Evolutionary conservation across 2,888 invertebrate species (phyloP), one percentile per base, ranked within the genome.

Genomic region (Litoditis marina): DNA sequence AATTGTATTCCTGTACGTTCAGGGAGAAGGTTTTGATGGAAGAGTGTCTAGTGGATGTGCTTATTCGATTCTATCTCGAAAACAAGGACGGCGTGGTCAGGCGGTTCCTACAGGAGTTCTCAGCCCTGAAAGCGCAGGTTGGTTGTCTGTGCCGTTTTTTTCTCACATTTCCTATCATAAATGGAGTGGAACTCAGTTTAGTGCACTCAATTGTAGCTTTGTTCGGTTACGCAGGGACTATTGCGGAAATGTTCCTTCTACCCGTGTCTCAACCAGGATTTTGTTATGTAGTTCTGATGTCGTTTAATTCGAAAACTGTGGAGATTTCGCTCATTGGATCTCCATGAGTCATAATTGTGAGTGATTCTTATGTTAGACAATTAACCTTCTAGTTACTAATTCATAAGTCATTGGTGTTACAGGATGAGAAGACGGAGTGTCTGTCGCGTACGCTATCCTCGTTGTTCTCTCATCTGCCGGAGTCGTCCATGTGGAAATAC

Each of bases 31-130:
- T 27, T 8, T 60, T 81, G 56, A 70, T 69, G 7, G 65, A 65
- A 31, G 81, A 82, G 51, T 82, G 81, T 55, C 60, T 82, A 34
- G 71, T 78, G 28, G 79, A 80, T 56, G 61, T 79, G 44, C 67
- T 78, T 27, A 74, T 78, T 19, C 63, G 78, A n/a, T 68, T 79
- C 59, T 75, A 68, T 51, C 51, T 78, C 42, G 69, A 78, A 49
- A 92, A 66, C 87, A 84, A 90, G 60, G 91, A 91, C 80, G 84
- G 87, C 50, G 87, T 88, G 51, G 87, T 93, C 75, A 86, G 88
- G 65, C 87, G 88, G 77, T 92, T 94, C 79, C 89, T 89, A 61
- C 86, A 88, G 31, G 90, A 92, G 78, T 92, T 95, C 84, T 88
- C 89, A 63, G 87, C 88, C 28, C 87, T 92, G 0, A 89, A 88